These are phyloP conservation scores for Eristalinus aeneus DNA, from an alignment of 2,888 invertebrate genomes.

Conservation along the genomic window DNA sequence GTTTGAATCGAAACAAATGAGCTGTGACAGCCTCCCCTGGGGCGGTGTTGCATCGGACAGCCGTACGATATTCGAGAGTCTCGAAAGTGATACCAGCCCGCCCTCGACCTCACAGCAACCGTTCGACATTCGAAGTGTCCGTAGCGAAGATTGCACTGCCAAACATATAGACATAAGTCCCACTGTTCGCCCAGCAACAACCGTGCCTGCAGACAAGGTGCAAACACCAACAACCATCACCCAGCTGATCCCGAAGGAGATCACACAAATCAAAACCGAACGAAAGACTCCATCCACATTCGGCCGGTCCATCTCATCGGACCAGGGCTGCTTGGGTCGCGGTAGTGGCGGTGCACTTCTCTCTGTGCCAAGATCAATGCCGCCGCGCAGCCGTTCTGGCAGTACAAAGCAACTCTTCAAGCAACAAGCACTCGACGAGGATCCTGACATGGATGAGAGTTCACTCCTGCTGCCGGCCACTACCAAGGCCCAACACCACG, in stretches of 20 bases:
- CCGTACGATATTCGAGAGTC: constrained; percentile 80
- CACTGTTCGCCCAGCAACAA: constrained; percentile 28
- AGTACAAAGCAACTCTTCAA: constrained; percentile 84
- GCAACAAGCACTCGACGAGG: constrained; percentile 83
- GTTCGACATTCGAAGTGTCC: constrained; percentile 77
- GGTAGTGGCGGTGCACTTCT: constrained; percentile 75
- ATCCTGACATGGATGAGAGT: constrained; percentile 82
- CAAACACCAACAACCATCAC: constrained; percentile 45
- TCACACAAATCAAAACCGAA: constrained; percentile 40
- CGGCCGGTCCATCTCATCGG: constrained; percentile 78
- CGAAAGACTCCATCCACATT: constrained; percentile 69
- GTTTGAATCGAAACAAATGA: constrained; percentile 82
- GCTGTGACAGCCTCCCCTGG: constrained; percentile 80
- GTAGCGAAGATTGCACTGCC: constrained; percentile 76
- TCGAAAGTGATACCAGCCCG: constrained; percentile 77
- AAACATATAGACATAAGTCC: constrained; percentile 61
- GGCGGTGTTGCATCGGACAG: constrained; percentile 76
- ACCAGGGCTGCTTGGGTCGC: constrained; percentile 75
- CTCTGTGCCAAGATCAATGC: constrained; percentile 79
- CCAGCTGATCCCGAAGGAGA: constrained; percentile 45
- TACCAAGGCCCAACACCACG: constrained; percentile 27
- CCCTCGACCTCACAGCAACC: constrained; percentile 69
- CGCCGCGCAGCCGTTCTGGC: constrained; percentile 80
- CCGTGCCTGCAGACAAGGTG: constrained; percentile 39
- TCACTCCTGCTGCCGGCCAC: constrained; percentile 80